Conservation (phyloP, 1,140 invertebrate genomes). For the Gonatopus flavifemur region DNA sequence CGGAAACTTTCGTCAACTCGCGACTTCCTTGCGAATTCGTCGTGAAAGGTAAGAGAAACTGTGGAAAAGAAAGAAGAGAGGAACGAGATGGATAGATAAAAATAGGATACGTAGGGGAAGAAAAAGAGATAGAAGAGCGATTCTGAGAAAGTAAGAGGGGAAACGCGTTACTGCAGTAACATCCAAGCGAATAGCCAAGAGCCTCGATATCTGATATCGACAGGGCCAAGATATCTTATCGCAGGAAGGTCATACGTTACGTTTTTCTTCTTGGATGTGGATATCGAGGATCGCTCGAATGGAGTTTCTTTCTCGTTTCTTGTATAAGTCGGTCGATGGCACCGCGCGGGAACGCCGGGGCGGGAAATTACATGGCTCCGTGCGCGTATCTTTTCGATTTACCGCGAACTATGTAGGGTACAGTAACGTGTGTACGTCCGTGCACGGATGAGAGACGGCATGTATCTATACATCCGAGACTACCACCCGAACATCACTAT, state of each 20-base stretch:
- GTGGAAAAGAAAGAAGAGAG: not conserved
- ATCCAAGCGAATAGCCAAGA: constrained; percentile 9
- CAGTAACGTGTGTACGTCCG: too few relatives aligned
- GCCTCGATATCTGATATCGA: constrained; percentile 25
- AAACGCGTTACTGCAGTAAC: constrained; percentile 4
- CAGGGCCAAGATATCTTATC: constrained; percentile 21
- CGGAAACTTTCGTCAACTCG: constrained; percentile 8
- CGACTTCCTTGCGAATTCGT: not conserved
- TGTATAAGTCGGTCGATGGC: not conserved
- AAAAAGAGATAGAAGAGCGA: not conserved
- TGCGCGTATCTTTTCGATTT: too few relatives aligned
- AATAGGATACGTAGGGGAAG: not conserved
- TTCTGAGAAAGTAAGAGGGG: not conserved
- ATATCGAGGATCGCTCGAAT: constrained; percentile 4
- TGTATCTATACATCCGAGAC: too few relatives aligned
- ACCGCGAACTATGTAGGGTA: too few relatives aligned
- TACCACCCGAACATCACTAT: too few relatives aligned
- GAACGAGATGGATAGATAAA: not conserved
- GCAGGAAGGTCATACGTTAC: constrained; percentile 14
- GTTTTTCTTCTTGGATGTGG: constrained; percentile 8
- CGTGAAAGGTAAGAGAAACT: constrained; percentile 1
- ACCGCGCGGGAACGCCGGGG: not conserved
- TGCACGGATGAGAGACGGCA: too few relatives aligned
- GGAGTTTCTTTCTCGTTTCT: constrained; percentile 13
- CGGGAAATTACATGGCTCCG: constrained; percentile 3